phyloP scores from a whole-genome alignment of 2,888 invertebrate species.

The Ectemnius cavifrons region DNA sequence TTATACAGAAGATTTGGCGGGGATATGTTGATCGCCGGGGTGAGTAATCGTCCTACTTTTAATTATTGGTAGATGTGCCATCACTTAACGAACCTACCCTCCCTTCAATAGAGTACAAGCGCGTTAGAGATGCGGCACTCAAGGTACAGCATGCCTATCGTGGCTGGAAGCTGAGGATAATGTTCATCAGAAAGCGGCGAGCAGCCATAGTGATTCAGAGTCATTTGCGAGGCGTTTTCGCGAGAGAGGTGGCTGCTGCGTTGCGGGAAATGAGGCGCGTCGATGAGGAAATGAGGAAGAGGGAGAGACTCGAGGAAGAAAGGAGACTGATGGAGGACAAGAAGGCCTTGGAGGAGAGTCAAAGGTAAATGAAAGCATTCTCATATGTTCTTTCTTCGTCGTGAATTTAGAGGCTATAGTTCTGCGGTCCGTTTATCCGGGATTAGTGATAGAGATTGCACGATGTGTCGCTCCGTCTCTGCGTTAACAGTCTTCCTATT shows the following conservation, averaged over 20 bases:
- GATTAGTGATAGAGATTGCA: slow-evolving; percentile 23
- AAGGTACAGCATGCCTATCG: slow-evolving; percentile 91
- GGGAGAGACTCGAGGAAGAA: slow-evolving; percentile 87
- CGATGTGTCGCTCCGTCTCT: slow-evolving; percentile 33
- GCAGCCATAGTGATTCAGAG: slow-evolving; percentile 92
- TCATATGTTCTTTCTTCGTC: too few relatives aligned
- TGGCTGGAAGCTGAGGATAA: slow-evolving; percentile 90
- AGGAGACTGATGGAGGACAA: slow-evolving; percentile 80
- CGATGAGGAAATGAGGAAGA: slow-evolving; percentile 90
- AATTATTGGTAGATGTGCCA: too few relatives aligned
- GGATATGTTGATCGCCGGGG: slow-evolving; percentile 82
- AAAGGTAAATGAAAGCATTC: slow-evolving; percentile 78
- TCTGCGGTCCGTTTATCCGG: slow-evolving; percentile 17
- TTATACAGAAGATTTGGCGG: slow-evolving; percentile 88
- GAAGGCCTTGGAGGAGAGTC: slow-evolving; percentile 83
- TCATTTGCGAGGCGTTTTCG: slow-evolving; percentile 92
- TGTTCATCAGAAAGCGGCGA: slow-evolving; percentile 88
- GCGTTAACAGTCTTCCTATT: slow-evolving; percentile 55
- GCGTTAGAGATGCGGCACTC: slow-evolving; percentile 84
- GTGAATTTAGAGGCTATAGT: not conserved
- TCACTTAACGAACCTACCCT: too few relatives aligned
- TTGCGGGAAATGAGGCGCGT: slow-evolving; percentile 91
- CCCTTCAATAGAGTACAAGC: slow-evolving; percentile 81
- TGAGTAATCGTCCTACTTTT: slow-evolving; percentile 50
- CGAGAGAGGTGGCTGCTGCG: slow-evolving; percentile 92